Percentiles rank a stretch among this genome's conserved stretches.
These are phyloP conservation scores for Clivina fossor DNA, from an alignment of 2,888 invertebrate species.

Conservation along the genomic window DNA sequence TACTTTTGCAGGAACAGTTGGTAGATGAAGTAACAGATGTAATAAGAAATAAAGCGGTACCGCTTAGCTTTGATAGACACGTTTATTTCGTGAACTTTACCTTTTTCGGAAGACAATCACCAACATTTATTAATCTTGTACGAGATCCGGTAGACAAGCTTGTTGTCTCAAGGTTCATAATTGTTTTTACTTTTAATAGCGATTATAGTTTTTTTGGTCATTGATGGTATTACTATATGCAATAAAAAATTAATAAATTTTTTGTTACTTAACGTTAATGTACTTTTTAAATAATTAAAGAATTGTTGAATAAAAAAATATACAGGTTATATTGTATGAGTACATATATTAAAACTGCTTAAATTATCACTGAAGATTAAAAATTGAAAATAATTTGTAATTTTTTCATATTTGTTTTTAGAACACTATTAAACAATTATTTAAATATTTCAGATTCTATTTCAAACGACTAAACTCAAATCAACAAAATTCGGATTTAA, in stretches of 20 bases:
- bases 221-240: no score
- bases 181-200: no score
- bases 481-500: constrained; percentile 40
- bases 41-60: constrained; percentile 58
- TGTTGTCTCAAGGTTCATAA: constrained; percentile 54
- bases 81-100: constrained; percentile 64
- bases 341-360: no score
- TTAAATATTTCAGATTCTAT: constrained; percentile 46
- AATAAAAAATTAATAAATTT: no score
- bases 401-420: not conserved
- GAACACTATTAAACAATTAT: no score
- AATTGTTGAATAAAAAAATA: no score
- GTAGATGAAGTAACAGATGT: constrained; percentile 56
- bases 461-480: constrained; percentile 45
- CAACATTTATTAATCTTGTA: constrained; percentile 62
- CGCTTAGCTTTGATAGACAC: constrained; percentile 62
- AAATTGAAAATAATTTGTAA: constrained; percentile 5
- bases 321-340: no score
- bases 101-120: constrained; percentile 58
- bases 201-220: no score
- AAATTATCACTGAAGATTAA: no score
- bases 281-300: no score
- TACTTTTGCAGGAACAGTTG: constrained; percentile 57
- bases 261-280: no score
- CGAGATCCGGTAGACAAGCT: constrained; percentile 62